Base-by-base conservation (phyloP, 2,888 invertebrate species). In the Rhingia campestris region DNA sequence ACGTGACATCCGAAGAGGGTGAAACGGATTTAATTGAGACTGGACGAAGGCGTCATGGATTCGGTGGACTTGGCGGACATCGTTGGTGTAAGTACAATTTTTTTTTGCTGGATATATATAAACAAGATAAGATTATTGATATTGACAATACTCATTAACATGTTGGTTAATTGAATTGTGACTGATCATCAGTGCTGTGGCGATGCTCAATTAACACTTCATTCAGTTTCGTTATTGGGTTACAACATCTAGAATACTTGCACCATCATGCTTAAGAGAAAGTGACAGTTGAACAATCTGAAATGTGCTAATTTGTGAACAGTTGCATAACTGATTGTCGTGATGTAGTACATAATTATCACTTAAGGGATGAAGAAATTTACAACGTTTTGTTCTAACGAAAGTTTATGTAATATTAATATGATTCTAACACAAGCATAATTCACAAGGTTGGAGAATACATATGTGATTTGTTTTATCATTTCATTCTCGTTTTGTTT, bases 21-120 rank as follows among this genome's bases (percentile, higher is more conserved):
- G 47, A 22, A 22, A 66, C 74, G 9, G 22, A 70, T 7, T 61
- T 84, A 4, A 32, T 51, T 0, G 84, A 80, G 70, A 70, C 59
- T 61, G 84, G 70, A 80, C 69, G 84, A 47, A 70, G 66, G 30
- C 70, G 69, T 53, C 69, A 72, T 45, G 81, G 74, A 74, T 69
- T 79, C 56, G 37, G 37, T 64, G 81, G 81, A 51, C 56, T 81
- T 37, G 53, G 53, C 22, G 14, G 12, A 6, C 80, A 84, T 72
- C 53, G 53, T 49, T 75, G 41, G 56, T 84, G 84, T 84, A 84
- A 84, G 84, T 33, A 61, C 53, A 63, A 35, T 0, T 45, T 45
- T 45, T 47, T 64, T 22, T 9, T 6, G 33, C 4, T 33, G 12
- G 35, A 54, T 32, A 45, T 39, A 22, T 53, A 14, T 67, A 59